Conservation (phyloP, 2,113 vertebrate genomes). For the Erinaceus europaeus region DNA sequence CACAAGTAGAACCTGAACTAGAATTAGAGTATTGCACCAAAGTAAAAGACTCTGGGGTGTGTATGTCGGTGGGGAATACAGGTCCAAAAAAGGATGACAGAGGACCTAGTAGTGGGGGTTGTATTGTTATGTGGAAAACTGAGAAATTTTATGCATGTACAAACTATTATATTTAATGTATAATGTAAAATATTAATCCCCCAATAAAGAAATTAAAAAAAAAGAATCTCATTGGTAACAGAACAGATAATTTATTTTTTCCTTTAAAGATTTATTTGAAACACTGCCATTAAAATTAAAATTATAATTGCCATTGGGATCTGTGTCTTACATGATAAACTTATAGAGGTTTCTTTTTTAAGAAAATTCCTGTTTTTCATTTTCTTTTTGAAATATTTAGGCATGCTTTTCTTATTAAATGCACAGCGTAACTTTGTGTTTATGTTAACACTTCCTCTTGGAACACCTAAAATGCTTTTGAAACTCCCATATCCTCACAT, state of each 20-base stretch:
- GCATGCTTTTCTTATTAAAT: slow-evolving; percentile 2
- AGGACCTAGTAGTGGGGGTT: too few species aligned
- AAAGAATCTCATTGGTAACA: too few species aligned
- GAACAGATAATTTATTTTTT: slow-evolving; percentile 20
- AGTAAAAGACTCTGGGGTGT: too few species aligned
- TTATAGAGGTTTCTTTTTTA: slow-evolving; percentile 13
- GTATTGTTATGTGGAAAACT: too few species aligned
- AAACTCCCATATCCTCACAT: neutral
- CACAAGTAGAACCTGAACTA: too few species aligned
- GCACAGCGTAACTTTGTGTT: neutral
- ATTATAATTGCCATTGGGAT: neutral
- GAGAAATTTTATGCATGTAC: too few species aligned
- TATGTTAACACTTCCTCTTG: neutral
- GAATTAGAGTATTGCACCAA: too few species aligned
- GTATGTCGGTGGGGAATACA: too few species aligned
- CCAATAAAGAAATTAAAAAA: too few species aligned
- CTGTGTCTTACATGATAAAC: neutral
- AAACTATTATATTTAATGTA: too few species aligned
- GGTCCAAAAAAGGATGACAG: too few species aligned
- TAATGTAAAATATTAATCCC: too few species aligned
- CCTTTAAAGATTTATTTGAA: slow-evolving; percentile 11
- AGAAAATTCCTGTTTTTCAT: neutral
- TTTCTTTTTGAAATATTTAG: slow-evolving; percentile 29
- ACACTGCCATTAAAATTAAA: neutral
- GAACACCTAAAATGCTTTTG: neutral